Conservation (phyloP, 2,888 invertebrate species). For the Phaonia tiefii region DNA sequence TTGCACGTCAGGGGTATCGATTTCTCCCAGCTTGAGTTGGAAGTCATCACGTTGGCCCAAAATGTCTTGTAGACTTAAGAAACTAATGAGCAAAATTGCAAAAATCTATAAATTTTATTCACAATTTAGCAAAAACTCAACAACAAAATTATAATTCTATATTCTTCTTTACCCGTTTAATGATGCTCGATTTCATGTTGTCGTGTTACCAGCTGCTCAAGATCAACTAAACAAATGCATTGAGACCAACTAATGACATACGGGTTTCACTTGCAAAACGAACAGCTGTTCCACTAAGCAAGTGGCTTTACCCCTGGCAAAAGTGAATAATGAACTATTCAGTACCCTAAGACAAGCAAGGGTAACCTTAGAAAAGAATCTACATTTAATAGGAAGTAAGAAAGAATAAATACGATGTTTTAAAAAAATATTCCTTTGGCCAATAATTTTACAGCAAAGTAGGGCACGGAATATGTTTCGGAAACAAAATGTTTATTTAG, state of each 20-base stretch:
- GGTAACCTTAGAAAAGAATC: too few species aligned
- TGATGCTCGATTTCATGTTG: conserved; percentile 43
- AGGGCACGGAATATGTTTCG: too few species aligned
- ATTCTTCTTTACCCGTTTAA: conserved; percentile 20
- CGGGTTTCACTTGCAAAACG: not conserved
- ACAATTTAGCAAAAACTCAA: not conserved
- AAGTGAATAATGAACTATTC: too few species aligned
- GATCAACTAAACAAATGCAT: conserved; percentile 41
- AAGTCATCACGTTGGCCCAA: not conserved
- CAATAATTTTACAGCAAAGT: too few species aligned
- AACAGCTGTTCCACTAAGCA: not conserved
- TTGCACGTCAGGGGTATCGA: conserved; percentile 27
- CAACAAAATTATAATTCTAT: not conserved
- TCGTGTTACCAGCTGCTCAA: not conserved
- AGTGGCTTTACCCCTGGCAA: too few species aligned
- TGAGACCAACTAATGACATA: not conserved
- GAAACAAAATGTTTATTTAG: too few species aligned
- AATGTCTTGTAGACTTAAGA: not conserved
- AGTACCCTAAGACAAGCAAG: too few species aligned
- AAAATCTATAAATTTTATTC: conserved; percentile 33
- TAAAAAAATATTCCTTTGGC: too few species aligned
- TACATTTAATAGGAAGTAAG: too few species aligned
- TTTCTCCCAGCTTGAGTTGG: conserved; percentile 6
- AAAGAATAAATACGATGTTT: too few species aligned
- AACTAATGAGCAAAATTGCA: conserved; percentile 26